Conservation (phyloP, 2,888 invertebrate species). For the Rhogogaster chlorosoma region DNA sequence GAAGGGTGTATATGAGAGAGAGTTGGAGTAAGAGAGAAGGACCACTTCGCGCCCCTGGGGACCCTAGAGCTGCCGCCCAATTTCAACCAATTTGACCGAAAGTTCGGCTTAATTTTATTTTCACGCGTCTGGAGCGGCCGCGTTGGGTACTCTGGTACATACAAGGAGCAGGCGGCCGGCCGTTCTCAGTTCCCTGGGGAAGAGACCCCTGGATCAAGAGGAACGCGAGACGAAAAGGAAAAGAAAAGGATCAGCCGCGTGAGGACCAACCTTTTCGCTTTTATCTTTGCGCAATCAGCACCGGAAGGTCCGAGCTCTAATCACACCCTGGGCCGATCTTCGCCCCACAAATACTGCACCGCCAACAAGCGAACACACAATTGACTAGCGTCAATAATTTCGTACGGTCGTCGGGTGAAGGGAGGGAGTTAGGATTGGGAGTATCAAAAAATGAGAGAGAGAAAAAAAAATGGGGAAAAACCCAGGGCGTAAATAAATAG, state of each 20-base stretch:
- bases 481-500: slow-evolving; percentile 34
- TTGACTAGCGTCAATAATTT: slow-evolving; percentile 31
- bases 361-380: slow-evolving; percentile 27
- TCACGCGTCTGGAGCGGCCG: slow-evolving; percentile 76
- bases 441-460: background rate
- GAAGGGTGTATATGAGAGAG: background rate
- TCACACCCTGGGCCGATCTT: slow-evolving; percentile 59
- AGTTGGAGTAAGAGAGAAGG: slow-evolving; percentile 42
- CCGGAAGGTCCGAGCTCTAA: slow-evolving; percentile 65
- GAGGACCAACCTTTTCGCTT: slow-evolving; percentile 56
- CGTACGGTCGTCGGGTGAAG: background rate
- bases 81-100: slow-evolving; percentile 83
- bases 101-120: slow-evolving; percentile 81
- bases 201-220: slow-evolving; percentile 51
- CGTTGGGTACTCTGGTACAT: slow-evolving; percentile 36
- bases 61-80: slow-evolving; percentile 77
- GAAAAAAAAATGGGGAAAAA: background rate
- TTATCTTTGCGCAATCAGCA: slow-evolving; percentile 74
- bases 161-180: slow-evolving; percentile 47
- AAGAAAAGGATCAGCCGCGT: slow-evolving; percentile 18
- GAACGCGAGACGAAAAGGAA: slow-evolving; percentile 60
- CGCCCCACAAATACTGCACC: slow-evolving; percentile 9
- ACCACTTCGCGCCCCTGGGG: slow-evolving; percentile 59
- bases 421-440: background rate
- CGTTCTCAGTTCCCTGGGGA: slow-evolving; percentile 56